Conservation (phyloP, 2,797 vertebrate species). For the Lepilemur septentrionalis region DNA sequence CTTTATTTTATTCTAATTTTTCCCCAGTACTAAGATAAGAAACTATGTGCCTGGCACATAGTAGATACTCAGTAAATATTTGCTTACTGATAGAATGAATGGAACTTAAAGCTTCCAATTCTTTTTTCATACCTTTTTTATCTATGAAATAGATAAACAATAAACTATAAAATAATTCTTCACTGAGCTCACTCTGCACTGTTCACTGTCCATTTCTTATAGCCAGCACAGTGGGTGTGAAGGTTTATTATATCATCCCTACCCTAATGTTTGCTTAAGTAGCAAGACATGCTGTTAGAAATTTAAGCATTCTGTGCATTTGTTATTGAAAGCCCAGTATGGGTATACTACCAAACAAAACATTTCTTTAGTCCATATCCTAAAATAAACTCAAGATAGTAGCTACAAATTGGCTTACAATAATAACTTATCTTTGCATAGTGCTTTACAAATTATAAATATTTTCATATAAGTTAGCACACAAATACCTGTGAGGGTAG, state of each 20-base stretch:
- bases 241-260: background rate
- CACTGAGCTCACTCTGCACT: background rate
- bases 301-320: constrained; percentile 18
- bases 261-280: background rate
- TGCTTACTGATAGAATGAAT: background rate
- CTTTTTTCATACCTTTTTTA: background rate
- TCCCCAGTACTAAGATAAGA: background rate
- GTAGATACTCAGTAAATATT: constrained; percentile 1
- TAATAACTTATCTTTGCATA: background rate
- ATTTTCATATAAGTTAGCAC: constrained; percentile 11
- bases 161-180: background rate
- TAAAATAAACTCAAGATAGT: background rate
- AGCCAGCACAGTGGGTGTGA: background rate
- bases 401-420: background rate
- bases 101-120: background rate
- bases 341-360: background rate
- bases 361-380: background rate
- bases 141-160: background rate
- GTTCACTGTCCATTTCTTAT: background rate
- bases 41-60: background rate
- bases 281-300: background rate
- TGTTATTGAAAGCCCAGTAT: background rate
- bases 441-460: background rate
- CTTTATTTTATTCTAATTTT: background rate
- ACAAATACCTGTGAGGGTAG: background rate